These are phyloP conservation scores for Ernsta delagoae DNA, from an alignment of 2,888 invertebrate species.

Conservation along the genomic window DNA sequence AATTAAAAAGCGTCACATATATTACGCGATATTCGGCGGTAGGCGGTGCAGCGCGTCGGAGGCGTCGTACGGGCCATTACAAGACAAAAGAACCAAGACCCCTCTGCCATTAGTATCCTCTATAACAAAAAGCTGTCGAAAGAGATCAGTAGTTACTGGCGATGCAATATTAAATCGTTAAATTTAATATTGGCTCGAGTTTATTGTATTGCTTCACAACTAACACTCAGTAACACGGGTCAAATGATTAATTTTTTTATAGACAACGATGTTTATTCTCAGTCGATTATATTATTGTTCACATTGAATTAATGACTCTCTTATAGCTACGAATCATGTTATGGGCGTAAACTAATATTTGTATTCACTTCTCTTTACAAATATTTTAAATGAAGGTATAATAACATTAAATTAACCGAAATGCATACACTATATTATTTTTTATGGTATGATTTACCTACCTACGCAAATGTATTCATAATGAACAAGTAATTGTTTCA, in stretches of 20 bases:
- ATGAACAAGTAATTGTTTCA: no score
- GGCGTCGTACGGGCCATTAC: slow-evolving; percentile 58
- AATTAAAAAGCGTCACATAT: slow-evolving; percentile 84
- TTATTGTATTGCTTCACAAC: slow-evolving; percentile 80
- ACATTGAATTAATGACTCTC: slow-evolving; percentile 46
- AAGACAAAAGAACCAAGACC: slow-evolving; percentile 61
- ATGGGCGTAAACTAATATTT: slow-evolving; percentile 32
- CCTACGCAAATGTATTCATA: no score
- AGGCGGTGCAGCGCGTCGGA: slow-evolving; percentile 72
- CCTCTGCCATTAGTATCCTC: slow-evolving; percentile 48
- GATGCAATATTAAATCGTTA: slow-evolving; percentile 81
- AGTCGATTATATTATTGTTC: slow-evolving; percentile 76
- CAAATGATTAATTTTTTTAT: slow-evolving; percentile 70
- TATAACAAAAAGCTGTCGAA: slow-evolving; percentile 46
- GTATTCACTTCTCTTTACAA: background rate
- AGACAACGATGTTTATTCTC: slow-evolving; percentile 76
- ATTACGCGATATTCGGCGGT: slow-evolving; percentile 79
- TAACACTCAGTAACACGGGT: slow-evolving; percentile 73
- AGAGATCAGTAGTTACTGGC: slow-evolving; percentile 61
- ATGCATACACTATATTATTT: no score
- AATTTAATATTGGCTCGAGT: slow-evolving; percentile 81
- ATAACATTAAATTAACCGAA: background rate
- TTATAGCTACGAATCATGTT: slow-evolving; percentile 14
- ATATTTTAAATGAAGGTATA: background rate
- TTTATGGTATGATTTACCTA: no score